A percentile compares a stretch with the other conserved stretches of the same genome.
Conservation (phyloP, 2,888 invertebrate genomes). For the Drosophila anceps region DNA sequence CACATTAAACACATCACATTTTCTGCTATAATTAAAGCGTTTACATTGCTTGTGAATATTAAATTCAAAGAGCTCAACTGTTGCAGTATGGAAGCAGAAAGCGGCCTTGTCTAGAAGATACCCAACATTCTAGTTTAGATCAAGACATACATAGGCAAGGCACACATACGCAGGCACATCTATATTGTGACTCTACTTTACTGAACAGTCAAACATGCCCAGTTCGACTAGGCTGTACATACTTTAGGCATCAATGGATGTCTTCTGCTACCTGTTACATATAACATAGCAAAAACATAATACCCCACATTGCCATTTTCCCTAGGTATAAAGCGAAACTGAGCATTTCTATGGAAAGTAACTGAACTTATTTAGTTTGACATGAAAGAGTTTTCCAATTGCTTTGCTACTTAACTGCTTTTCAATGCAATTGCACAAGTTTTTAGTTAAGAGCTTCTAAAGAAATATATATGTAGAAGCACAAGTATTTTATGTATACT, state of each 20-base stretch:
- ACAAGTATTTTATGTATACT: background rate
- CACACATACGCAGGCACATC: too few species aligned
- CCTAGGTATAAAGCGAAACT: background rate
- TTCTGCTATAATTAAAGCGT: background rate
- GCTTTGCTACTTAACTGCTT: background rate
- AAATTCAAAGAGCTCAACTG: background rate
- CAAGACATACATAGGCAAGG: too few species aligned
- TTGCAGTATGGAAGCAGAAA: background rate
- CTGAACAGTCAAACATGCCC: too few species aligned
- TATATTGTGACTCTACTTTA: too few species aligned
- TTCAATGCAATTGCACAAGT: conserved; percentile 11
- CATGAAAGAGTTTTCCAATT: conserved; percentile 10
- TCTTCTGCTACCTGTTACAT: background rate
- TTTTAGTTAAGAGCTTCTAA: background rate
- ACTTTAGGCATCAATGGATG: too few species aligned
- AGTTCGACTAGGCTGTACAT: too few species aligned
- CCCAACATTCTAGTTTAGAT: too few species aligned
- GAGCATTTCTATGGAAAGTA: background rate
- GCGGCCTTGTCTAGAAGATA: too few species aligned
- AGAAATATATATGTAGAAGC: background rate
- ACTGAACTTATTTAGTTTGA: background rate
- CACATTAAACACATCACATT: background rate
- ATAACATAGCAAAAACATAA: background rate
- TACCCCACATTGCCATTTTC: background rate
- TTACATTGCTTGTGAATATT: background rate